Percentiles rank a stretch among this genome's conserved stretches.
phyloP scores from a whole-genome alignment of 2,888 invertebrate species.

The Rotaria socialis region DNA sequence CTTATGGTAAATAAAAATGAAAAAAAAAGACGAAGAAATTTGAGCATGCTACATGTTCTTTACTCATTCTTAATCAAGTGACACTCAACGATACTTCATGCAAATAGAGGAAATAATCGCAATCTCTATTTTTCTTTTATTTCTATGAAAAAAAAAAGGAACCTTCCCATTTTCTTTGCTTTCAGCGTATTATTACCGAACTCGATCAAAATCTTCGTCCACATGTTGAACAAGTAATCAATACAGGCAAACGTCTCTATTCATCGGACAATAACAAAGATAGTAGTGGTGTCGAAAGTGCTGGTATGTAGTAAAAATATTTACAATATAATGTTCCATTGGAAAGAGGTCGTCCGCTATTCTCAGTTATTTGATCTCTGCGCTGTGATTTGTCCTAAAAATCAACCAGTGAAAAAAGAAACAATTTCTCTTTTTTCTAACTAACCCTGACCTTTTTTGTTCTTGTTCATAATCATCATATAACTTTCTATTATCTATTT shows the following conservation, averaged over 20 bases:
- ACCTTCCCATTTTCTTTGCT: neutral
- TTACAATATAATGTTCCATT: too few relatives aligned
- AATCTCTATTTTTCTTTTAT: neutral
- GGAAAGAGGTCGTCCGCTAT: neutral
- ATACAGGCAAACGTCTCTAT: conserved; percentile 18
- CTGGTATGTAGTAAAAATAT: neutral
- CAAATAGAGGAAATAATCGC: neutral
- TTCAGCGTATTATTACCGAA: conserved; percentile 14
- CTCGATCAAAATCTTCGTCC: conserved; percentile 8
- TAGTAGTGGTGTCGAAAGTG: conserved; percentile 17
- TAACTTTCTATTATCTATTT: neutral
- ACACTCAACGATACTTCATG: neutral
- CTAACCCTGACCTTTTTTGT: conserved; percentile 1
- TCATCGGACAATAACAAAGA: neutral
- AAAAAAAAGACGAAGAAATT: neutral
- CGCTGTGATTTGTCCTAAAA: neutral
- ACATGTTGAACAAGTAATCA: neutral
- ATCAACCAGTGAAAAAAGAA: conserved; percentile 15
- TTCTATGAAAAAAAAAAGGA: neutral
- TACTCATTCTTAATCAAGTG: neutral
- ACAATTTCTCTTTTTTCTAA: neutral
- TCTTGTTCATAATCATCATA: neutral
- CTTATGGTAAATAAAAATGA: neutral
- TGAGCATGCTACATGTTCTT: neutral
- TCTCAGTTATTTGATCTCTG: neutral